Percentiles rank a stretch among this genome's conserved stretches.
phyloP scores from a whole-genome alignment of 1,140 invertebrate genomes.

The Drosophila kikkawai region DNA sequence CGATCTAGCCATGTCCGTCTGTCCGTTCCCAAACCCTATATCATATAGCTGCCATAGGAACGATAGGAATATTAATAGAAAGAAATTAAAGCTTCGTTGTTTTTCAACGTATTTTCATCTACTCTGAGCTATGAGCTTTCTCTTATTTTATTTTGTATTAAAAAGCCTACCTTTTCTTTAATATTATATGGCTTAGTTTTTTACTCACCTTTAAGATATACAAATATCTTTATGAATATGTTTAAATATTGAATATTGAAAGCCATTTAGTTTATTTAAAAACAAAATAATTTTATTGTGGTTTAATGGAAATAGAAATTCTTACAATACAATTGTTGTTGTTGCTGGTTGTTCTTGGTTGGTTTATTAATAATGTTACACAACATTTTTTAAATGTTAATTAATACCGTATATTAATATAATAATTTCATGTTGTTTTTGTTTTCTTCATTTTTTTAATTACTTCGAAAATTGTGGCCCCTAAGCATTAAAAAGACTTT shows the following conservation, averaged over 20 bases:
- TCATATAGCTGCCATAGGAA: too few species aligned
- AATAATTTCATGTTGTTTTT: conserved; percentile 64
- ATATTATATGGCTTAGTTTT: background rate
- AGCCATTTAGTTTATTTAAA: conserved; percentile 61
- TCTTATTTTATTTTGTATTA: too few species aligned
- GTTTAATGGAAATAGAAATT: conserved; percentile 84
- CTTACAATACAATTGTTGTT: conserved; percentile 82
- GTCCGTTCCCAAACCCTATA: too few species aligned
- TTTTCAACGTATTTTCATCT: too few species aligned
- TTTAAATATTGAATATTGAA: background rate
- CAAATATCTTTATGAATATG: background rate
- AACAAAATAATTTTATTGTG: conserved; percentile 83
- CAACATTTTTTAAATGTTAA: conserved; percentile 83
- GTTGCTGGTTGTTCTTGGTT: conserved; percentile 56
- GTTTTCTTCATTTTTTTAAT: conserved; percentile 70
- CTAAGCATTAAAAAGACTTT: conserved; percentile 83
- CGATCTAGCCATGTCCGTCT: too few species aligned
- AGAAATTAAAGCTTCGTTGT: too few species aligned
- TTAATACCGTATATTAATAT: conserved; percentile 75
- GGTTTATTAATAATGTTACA: conserved; percentile 80
- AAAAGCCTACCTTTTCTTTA: background rate
- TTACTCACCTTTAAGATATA: background rate
- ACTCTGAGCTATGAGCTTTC: too few species aligned
- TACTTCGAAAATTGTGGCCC: conserved; percentile 83
- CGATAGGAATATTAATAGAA: too few species aligned